phyloP scores from a whole-genome alignment of 2,113 vertebrate species.

The Gyps fulvus region DNA sequence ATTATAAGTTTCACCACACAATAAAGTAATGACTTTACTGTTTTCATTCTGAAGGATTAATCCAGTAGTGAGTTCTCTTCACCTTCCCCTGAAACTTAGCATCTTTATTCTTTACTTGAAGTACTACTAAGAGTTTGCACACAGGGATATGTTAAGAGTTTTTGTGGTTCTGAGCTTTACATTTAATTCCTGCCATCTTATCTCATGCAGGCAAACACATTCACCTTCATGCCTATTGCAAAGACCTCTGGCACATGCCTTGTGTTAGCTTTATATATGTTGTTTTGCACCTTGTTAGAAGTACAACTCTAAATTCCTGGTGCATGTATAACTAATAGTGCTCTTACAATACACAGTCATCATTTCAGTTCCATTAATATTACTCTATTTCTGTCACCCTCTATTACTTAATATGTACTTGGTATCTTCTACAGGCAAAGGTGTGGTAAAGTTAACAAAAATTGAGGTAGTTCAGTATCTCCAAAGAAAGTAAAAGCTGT shows the following conservation, averaged over 20 bases:
- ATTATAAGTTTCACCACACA: not conserved
- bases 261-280: not conserved
- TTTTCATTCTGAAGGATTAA: not conserved
- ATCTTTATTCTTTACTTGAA: not conserved
- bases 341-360: not conserved
- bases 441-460: not conserved
- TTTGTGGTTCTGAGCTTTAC: not conserved
- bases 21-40: not conserved
- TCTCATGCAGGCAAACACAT: not conserved
- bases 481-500: not conserved
- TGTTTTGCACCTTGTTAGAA: not conserved
- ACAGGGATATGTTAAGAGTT: accelerated
- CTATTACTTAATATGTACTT: not conserved
- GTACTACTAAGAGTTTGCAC: not conserved
- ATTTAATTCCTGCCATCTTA: not conserved
- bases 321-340: not conserved
- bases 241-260: not conserved
- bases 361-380: not conserved
- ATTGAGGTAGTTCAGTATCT: not conserved
- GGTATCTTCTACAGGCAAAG: not conserved
- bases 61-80: not conserved
- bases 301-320: not conserved
- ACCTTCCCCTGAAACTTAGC: not conserved
- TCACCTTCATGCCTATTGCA: not conserved
- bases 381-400: not conserved